These are phyloP conservation scores for Eilema caniola DNA, from an alignment of 2,888 invertebrate genomes.

Conservation along the genomic window DNA sequence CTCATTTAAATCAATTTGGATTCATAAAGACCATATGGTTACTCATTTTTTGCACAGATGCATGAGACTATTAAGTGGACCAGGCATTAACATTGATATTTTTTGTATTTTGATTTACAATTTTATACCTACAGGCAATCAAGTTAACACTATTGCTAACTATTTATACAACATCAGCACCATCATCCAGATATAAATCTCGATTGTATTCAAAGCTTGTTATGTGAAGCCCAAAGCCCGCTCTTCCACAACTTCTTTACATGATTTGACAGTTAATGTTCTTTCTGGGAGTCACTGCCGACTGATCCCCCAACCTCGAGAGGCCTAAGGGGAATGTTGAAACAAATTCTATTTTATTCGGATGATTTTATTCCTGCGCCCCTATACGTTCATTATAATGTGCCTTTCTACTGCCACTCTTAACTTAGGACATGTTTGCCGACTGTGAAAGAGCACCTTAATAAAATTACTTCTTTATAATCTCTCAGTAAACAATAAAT, in stretches of 20 bases:
- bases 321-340: not conserved
- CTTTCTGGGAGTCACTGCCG: not conserved
- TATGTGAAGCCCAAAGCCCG: not conserved
- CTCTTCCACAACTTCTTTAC: not conserved
- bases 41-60: not conserved
- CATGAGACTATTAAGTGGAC: no score
- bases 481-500: not conserved
- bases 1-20: not conserved
- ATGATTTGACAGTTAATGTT: not conserved
- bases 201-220: not conserved
- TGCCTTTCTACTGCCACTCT: conserved; percentile 14
- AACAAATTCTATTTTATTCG: not conserved
- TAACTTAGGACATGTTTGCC: conserved; percentile 11
- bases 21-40: not conserved
- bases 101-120: no score
- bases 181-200: not conserved
- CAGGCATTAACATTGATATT: no score
- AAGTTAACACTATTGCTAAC: not conserved
- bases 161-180: not conserved
- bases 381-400: conserved; percentile 9
- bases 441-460: not conserved
- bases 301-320: not conserved
- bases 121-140: no score
- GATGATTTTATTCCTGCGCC: not conserved
- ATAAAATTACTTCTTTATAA: conserved; percentile 5